Evolutionary conservation across 2,888 invertebrate genomes (phyloP), one percentile per base, ranked within the genome.

Genomic region (Oligia strigilis): DNA sequence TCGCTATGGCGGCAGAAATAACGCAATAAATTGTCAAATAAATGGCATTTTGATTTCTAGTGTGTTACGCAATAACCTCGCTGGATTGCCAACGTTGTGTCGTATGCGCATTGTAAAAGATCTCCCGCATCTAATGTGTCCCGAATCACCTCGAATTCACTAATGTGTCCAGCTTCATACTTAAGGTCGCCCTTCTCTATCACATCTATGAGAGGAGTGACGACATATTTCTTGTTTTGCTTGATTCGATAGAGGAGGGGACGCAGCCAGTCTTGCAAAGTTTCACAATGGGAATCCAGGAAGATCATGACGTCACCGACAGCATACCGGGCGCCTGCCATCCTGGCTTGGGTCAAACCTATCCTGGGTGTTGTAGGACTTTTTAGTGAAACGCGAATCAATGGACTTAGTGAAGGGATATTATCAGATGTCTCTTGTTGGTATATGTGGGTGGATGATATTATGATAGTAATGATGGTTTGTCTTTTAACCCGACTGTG

Each of bases 151-250:
- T 95, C 93, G 67, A 94, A 92, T 4, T 89, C 75, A 4, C 36
- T 11, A 2, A 70, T 19, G 40, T 88, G 72, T n/a, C 93, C 94
- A 1, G 88, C 60, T 36, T 92, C 79, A 76, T 94, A 96, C 71
- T 81, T 36, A 5, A 99, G 96, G 9, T 97, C 98, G 84, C 98
- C 97, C 84, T 98, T 85, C 92, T 98, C 98, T 87, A 99, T 98
- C 62, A 98, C 98, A 96, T 99, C 99, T 87, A 99, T 99, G 80
- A 99, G 98, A 1, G 99, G 99, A 80, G 99, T 99, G 74, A 99
- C 96, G 0, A 99, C 99, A 2, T 98, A 98, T 0, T 97, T 97
- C 6, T 97, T 97, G 66, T 98, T 98, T 81, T 91, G 71, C 86
- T 95, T 94, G 98, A 99, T 98, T 79, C 99, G 97, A 71, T 98